Conservation (phyloP, 2,113 vertebrate species). For the Perognathus longimembris region DNA sequence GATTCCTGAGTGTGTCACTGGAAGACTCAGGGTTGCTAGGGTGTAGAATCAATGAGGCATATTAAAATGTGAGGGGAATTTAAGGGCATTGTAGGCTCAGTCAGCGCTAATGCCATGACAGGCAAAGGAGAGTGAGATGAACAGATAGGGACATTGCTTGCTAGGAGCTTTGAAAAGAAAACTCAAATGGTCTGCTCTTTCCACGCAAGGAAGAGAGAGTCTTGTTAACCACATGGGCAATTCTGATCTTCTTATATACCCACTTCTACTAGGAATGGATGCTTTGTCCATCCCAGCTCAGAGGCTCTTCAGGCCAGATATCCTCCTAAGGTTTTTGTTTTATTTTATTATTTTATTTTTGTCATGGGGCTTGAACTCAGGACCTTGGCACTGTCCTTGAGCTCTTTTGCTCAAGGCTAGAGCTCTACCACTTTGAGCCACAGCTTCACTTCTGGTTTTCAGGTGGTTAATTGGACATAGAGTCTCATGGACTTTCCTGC, state of each 20-base stretch:
- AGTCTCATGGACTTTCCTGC: too few relatives aligned
- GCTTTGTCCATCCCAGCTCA: neutral
- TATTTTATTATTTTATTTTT: too few relatives aligned
- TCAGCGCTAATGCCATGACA: neutral
- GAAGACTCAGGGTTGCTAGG: neutral
- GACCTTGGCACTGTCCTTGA: too few relatives aligned
- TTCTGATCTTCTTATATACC: neutral
- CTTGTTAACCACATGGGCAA: accelerated
- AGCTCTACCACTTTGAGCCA: too few relatives aligned
- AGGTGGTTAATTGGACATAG: too few relatives aligned
- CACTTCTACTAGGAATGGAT: neutral
- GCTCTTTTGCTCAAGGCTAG: too few relatives aligned
- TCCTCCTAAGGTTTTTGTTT: neutral
- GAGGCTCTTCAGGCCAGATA: neutral
- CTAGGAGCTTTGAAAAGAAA: neutral
- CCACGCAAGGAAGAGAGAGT: accelerated
- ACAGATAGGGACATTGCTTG: neutral
- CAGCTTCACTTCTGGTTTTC: too few relatives aligned
- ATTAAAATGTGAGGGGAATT: neutral
- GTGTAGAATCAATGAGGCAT: neutral
- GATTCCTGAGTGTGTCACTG: neutral
- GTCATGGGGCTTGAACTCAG: too few relatives aligned
- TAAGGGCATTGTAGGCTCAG: neutral
- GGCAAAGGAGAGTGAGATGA: neutral
- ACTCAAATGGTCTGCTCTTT: neutral